Conservation (phyloP, 2,888 invertebrate species). For the Hydrotaea diabolus region DNA sequence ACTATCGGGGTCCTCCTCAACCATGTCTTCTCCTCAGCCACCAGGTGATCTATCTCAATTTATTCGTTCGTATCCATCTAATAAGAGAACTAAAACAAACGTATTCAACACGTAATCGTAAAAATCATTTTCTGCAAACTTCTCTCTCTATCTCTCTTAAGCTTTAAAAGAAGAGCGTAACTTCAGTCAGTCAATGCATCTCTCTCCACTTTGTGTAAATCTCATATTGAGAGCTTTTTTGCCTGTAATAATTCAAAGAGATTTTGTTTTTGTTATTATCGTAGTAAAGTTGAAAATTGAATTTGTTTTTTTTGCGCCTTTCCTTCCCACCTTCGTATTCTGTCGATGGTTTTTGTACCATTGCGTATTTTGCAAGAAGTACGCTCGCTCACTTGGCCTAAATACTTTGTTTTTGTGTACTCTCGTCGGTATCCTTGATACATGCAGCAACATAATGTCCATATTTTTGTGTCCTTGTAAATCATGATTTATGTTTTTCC, state of each 20-base stretch:
- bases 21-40: conserved; percentile 58
- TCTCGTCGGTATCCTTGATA: conserved; percentile 4
- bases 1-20: not conserved
- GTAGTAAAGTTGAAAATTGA: conserved; percentile 1
- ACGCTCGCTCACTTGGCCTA: conserved; percentile 6
- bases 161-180: conserved; percentile 33
- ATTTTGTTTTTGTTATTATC: not conserved
- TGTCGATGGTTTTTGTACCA: too few species aligned
- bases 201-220: conserved; percentile 19
- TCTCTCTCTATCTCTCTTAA: not conserved
- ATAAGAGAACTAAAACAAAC: too few species aligned
- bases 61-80: too few species aligned
- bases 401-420: conserved; percentile 4
- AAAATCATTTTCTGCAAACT: conserved; percentile 15
- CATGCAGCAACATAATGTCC: conserved; percentile 28
- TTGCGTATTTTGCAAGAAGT: not conserved
- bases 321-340: not conserved
- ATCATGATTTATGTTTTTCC: conserved; percentile 51
- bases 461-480: conserved; percentile 64
- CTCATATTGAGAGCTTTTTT: not conserved
- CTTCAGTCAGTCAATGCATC: not conserved
- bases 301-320: not conserved
- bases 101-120: not conserved
- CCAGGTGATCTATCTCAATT: conserved; percentile 69
- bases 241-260: too few species aligned